Evolutionary conservation across 2,888 invertebrate species (phyloP), one percentile per base, ranked within the genome.

Genomic region (Andrena dorsata): DNA sequence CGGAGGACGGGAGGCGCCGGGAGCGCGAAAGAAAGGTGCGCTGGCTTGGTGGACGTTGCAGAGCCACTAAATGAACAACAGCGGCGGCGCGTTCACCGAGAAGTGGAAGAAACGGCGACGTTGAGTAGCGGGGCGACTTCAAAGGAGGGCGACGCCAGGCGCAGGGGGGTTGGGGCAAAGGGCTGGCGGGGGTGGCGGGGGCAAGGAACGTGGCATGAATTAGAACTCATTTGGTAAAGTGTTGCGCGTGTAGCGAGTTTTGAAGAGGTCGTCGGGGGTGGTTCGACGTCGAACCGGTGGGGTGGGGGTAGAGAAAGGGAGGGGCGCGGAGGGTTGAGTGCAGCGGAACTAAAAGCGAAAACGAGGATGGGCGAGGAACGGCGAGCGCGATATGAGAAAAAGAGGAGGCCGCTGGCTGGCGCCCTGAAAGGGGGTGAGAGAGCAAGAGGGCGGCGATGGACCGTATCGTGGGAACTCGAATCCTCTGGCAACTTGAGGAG

Each of bases 211-310:
- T 84, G 77, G 81, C 86, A 80, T 85, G 86, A 91, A 88, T 91
- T 90, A 89, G 86, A 90, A 90, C 89, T 90, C 90, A 89, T 90
- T 90, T 90, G 82, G 86, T 83, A 85, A 88, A 89, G 88, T 90
- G 90, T 85, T 84, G 86, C 82, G 81, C 81, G 83, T 84, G 80
- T 81, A 79, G 82, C 73, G 73, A 85, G 82, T 75, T 82, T 83
- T 76, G 26, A 85, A 86, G 81, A 78, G 85, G 80, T 80, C 82
- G 82, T 77, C 58, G 64, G 60, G 56, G 74, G 35, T 78, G 65
- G 53, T 73, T 78, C 68, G 74, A 70, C 70, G 75, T 49, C 69
- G 56, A 32, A 16, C 16, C 41, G 8, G 30, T 49, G 20, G 61
- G 47, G 4, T n/a, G 7, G 61, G 51, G 5, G 13, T 35, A 16